Conservation (phyloP, 2,888 invertebrate species). For the Pemphredon lugubris region DNA sequence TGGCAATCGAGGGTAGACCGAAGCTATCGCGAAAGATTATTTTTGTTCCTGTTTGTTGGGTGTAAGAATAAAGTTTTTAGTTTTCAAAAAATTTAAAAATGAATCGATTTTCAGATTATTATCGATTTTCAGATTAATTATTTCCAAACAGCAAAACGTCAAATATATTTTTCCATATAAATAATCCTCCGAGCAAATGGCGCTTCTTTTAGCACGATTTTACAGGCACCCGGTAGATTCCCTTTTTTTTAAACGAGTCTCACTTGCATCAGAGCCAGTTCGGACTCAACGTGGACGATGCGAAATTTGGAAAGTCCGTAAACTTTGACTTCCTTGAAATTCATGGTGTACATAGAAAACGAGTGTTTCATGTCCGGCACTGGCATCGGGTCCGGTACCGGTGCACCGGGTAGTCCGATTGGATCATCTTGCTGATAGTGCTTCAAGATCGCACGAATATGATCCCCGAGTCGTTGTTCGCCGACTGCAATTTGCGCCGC, state of each 20-base stretch:
- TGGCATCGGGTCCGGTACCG: constrained; percentile 90
- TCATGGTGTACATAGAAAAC: constrained; percentile 86
- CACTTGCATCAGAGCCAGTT: constrained; percentile 90
- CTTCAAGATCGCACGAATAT: constrained; percentile 86
- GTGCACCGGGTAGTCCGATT: constrained; percentile 89
- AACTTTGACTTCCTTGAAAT: constrained; percentile 87
- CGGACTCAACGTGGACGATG: constrained; percentile 86
- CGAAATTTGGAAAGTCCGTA: constrained; percentile 91
- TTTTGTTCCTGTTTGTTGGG: too few relatives aligned
- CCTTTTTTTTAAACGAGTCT: too few relatives aligned
- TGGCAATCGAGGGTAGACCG: background rate
- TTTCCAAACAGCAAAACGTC: too few relatives aligned
- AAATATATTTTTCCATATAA: too few relatives aligned
- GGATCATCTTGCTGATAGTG: constrained; percentile 92
- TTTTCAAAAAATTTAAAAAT: too few relatives aligned
- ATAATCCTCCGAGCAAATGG: background rate
- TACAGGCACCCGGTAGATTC: too few relatives aligned
- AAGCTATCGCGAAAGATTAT: background rate
- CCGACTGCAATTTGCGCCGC: constrained; percentile 79
- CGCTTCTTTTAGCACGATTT: background rate
- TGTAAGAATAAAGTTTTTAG: too few relatives aligned
- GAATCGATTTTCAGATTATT: too few relatives aligned
- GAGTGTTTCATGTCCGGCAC: constrained; percentile 90
- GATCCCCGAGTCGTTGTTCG: constrained; percentile 88
- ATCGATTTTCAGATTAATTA: too few relatives aligned